phyloP scores from a whole-genome alignment of 2,797 vertebrate species.

The Sebastes flavidus region DNA sequence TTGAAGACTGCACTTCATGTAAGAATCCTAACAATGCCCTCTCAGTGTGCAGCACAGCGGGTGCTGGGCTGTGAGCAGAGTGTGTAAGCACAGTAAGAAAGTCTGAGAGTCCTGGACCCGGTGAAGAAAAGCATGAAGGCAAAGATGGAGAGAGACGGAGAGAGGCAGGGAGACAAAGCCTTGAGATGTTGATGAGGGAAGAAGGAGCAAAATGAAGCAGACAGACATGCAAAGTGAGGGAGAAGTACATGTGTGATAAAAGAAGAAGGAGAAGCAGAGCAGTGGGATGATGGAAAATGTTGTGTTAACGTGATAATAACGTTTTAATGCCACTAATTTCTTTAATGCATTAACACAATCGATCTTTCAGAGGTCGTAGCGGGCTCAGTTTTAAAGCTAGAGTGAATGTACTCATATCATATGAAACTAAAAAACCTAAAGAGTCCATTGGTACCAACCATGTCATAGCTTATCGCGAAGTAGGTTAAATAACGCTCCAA shows the following conservation, averaged over 20 bases:
- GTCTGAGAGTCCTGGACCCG: constrained; percentile 20
- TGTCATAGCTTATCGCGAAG: rapidly evolving
- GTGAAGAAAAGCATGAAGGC: neutral
- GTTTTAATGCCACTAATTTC: no score
- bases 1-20: constrained; percentile 56
- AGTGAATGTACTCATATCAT: no score
- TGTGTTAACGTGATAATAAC: no score
- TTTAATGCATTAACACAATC: no score
- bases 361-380: rapidly evolving
- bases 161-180: neutral
- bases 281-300: neutral
- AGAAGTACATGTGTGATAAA: neutral
- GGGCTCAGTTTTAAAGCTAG: no score
- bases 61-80: constrained; percentile 30
- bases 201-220: neutral
- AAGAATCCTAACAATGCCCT: constrained; percentile 78
- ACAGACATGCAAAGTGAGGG: neutral
- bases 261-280: neutral
- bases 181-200: neutral
- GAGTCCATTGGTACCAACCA: no score
- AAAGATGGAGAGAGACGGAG: neutral
- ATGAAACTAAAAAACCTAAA: no score
- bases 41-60: constrained; percentile 49
- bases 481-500: no score
- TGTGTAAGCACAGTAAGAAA: constrained; percentile 40